These are phyloP conservation scores for Oscheius sp. DNA, from an alignment of 2,888 invertebrate genomes.

Conservation along the genomic window DNA sequence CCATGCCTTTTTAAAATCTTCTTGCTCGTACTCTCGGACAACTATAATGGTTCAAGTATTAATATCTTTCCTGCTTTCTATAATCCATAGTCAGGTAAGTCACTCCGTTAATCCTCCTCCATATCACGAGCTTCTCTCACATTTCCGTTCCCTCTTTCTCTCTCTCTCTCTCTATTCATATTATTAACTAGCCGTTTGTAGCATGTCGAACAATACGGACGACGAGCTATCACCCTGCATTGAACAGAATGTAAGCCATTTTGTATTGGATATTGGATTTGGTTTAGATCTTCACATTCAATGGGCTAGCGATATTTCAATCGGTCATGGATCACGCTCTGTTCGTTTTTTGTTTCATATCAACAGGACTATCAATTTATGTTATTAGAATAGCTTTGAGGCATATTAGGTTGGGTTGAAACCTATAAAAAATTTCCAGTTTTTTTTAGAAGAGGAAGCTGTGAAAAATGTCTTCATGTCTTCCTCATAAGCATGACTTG, in stretches of 20 bases:
- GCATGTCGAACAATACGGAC: neutral
- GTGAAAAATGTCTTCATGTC: constrained; percentile 68
- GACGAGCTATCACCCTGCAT: constrained; percentile 9
- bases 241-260: constrained; percentile 12
- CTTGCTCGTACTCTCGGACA: too few species aligned
- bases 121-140: neutral
- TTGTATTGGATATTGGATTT: too few species aligned
- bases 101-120: too few species aligned
- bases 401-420: constrained; percentile 24
- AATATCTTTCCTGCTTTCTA: too few species aligned
- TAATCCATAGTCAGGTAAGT: too few species aligned
- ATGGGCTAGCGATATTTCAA: constrained; percentile 11
- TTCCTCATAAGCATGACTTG: constrained; percentile 66
- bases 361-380: constrained; percentile 18
- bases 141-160: neutral
- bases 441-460: constrained; percentile 50
- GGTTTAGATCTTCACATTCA: constrained; percentile 12
- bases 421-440: too few species aligned
- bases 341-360: constrained; percentile 13
- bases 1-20: too few species aligned
- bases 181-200: neutral
- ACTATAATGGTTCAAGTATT: too few species aligned
- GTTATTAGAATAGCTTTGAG: constrained; percentile 20
- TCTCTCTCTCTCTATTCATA: neutral
- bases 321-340: constrained; percentile 16